A percentile compares a stretch with the other conserved stretches of the same genome.
These are phyloP conservation scores for Eupsittula cactorum DNA, from an alignment of 2,113 vertebrate genomes.

Conservation along the genomic window DNA sequence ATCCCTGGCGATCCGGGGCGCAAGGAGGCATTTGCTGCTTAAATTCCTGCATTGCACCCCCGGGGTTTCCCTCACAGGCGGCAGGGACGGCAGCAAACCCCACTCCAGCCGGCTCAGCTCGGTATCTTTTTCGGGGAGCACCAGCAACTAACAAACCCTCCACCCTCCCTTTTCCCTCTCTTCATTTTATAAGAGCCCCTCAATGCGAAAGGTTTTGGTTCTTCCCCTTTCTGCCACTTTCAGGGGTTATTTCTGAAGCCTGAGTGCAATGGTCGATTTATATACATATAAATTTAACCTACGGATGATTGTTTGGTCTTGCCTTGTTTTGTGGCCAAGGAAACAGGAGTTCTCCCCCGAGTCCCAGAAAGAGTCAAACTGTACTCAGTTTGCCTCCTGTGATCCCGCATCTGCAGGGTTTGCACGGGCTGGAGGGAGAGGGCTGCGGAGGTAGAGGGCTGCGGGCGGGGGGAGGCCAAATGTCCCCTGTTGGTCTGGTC, in stretches of 20 bases:
- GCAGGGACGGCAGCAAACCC: background rate
- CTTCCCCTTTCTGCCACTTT: background rate
- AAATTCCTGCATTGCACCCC: background rate
- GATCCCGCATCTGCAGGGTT: background rate
- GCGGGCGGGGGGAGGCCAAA: background rate
- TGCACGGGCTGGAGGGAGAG: background rate
- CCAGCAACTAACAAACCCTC: background rate
- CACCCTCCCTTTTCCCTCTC: rapidly evolving
- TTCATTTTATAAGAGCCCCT: background rate
- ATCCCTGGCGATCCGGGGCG: background rate
- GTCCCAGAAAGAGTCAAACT: background rate
- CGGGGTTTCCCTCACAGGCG: background rate
- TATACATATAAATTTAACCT: background rate
- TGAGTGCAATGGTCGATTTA: background rate
- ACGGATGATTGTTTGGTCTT: background rate
- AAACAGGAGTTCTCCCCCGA: background rate
- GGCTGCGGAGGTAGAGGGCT: background rate
- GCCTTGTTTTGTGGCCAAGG: background rate
- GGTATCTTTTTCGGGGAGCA: background rate
- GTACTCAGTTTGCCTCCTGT: background rate
- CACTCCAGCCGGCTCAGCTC: background rate
- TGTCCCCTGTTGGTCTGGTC: background rate
- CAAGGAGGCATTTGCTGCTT: background rate
- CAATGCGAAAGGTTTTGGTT: rapidly evolving
- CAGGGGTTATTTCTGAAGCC: background rate